Evolutionary conservation across 2,888 invertebrate species (phyloP).

Genomic region (Allophyes oxyacanthae): DNA sequence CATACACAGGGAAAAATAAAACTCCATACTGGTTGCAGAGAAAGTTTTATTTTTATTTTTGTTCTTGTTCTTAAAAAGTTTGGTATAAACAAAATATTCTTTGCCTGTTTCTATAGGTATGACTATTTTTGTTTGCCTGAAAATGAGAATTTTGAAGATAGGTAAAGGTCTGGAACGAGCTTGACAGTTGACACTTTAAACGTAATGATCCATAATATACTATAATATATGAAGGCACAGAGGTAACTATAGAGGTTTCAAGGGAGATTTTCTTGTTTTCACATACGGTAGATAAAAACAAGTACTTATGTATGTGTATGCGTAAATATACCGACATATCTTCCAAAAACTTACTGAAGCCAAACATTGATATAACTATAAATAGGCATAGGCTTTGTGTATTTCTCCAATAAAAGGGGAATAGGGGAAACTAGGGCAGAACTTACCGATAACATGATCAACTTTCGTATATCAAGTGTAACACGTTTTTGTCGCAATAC

Average conservation of each 20-base stretch:
- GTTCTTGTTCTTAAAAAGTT: slow-evolving; percentile 38
- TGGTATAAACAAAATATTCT: slow-evolving; percentile 26
- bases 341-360: slow-evolving; percentile 14
- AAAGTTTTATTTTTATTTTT: slow-evolving; percentile 57
- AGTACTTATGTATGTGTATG: background rate
- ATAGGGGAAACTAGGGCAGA: slow-evolving; percentile 53
- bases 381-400: slow-evolving; percentile 41
- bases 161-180: no score
- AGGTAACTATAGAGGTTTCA: no score
- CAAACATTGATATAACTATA: slow-evolving; percentile 28
- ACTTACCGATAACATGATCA: slow-evolving; percentile 60
- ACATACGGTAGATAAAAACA: no score
- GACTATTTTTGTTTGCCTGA: no score
- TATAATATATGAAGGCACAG: no score
- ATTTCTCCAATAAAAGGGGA: slow-evolving; percentile 45
- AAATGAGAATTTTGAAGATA: no score
- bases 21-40: slow-evolving; percentile 42
- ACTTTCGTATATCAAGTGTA: slow-evolving; percentile 59
- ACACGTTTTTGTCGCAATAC: slow-evolving; percentile 58
- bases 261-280: no score
- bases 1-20: slow-evolving; percentile 59
- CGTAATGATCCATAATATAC: no score
- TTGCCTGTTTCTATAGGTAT: no score
- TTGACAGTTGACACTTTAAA: no score
- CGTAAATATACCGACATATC: background rate